Percentiles rank a stretch among this genome's conserved stretches.
Evolutionary conservation across 2,113 vertebrate species (phyloP).

Genomic region (Chloropsis cyanopogon): DNA sequence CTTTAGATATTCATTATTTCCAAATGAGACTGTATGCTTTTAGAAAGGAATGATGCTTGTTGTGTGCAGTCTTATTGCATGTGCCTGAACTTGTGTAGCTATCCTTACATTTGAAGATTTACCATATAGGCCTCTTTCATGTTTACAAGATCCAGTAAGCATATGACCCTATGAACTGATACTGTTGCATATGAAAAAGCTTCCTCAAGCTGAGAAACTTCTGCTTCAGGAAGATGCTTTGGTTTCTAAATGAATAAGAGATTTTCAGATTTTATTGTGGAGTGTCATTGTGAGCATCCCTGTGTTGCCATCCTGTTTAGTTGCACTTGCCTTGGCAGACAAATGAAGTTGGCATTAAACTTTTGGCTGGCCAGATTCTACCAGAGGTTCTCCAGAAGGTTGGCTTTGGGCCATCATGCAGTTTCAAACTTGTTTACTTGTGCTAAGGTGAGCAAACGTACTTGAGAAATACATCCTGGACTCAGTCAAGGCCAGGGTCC

Average conservation of each 20-base stretch:
- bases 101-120: background rate
- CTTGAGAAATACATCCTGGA: background rate
- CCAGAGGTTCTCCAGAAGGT: background rate
- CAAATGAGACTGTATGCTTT: background rate
- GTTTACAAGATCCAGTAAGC: background rate
- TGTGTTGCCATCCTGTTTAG: background rate
- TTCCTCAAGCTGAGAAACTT: background rate
- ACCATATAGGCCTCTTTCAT: background rate
- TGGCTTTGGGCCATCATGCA: background rate
- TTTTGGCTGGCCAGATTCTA: background rate
- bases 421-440: background rate
- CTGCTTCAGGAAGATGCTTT: background rate
- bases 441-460: background rate
- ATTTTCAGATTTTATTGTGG: background rate
- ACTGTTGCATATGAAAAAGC: background rate
- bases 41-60: background rate
- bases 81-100: background rate
- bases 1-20: background rate
- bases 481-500: background rate
- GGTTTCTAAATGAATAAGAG: background rate
- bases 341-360: background rate
- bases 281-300: background rate
- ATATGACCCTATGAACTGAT: background rate
- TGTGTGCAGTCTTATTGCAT: background rate
- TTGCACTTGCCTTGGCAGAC: background rate